Conservation (phyloP, 2,113 vertebrate species). For the Mobula hypostoma region DNA sequence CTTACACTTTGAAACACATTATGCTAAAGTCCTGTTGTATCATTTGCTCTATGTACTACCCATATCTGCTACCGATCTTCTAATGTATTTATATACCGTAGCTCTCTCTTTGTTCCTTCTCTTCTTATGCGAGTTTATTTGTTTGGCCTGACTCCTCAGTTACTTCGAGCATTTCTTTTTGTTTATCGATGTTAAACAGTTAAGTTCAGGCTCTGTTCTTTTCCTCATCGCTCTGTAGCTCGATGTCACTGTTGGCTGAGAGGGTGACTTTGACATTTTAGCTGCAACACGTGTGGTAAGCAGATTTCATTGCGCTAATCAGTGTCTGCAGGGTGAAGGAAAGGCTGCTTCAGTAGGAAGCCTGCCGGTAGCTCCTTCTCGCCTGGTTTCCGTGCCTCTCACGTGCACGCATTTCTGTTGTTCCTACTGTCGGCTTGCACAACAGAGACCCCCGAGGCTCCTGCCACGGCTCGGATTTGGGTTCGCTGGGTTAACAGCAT, state of each 20-base stretch:
- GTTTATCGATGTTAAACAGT: background rate
- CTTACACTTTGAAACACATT: background rate
- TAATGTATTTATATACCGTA: background rate
- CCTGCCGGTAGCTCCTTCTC: background rate
- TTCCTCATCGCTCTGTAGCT: background rate
- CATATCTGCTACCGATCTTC: background rate
- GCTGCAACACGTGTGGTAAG: background rate
- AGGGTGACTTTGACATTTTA: constrained; percentile 32
- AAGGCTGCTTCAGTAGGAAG: background rate
- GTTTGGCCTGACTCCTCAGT: background rate
- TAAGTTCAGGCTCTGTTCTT: constrained; percentile 10
- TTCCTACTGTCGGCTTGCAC: background rate
- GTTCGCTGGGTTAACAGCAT: background rate
- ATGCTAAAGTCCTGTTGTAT: background rate
- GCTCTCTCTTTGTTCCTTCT: background rate
- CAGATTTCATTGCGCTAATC: constrained; percentile 15
- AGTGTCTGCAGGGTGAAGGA: background rate
- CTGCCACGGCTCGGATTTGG: background rate
- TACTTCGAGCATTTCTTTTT: background rate
- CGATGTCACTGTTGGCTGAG: background rate
- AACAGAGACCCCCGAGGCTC: background rate
- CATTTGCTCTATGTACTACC: background rate
- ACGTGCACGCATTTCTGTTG: background rate
- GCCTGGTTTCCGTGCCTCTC: background rate
- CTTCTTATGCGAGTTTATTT: background rate